A percentile compares a stretch with the other conserved stretches of the same genome.
phyloP scores from a whole-genome alignment of 2,113 vertebrate species.

The Natator depressus region DNA sequence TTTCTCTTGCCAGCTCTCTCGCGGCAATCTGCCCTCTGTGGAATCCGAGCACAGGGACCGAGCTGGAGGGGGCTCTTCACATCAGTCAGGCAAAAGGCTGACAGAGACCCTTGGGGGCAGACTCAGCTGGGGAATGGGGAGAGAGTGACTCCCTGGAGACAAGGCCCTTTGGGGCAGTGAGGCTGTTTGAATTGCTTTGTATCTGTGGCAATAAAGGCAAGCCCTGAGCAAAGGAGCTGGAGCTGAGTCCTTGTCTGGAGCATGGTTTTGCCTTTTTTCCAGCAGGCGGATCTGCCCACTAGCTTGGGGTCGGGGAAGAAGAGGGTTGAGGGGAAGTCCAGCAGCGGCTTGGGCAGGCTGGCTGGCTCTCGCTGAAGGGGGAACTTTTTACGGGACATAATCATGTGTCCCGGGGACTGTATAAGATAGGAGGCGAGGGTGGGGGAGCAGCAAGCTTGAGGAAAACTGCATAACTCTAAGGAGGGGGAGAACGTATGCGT shows the following conservation, averaged over 20 bases:
- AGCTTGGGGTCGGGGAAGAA: neutral
- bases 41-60: neutral
- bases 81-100: conserved; percentile 38
- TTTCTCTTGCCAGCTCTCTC: neutral
- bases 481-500: rapidly evolving
- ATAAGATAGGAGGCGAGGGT: neutral
- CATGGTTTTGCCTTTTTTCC: neutral
- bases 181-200: neutral
- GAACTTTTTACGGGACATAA: neutral
- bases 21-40: neutral
- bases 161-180: neutral
- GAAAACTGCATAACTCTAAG: neutral
- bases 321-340: neutral
- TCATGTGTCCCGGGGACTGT: neutral
- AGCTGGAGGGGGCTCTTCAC: neutral
- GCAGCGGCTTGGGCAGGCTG: neutral
- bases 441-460: neutral
- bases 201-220: neutral
- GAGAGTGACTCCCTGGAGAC: conserved; percentile 22
- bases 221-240: neutral
- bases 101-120: neutral
- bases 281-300: rapidly evolving
- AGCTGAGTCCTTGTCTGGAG: neutral
- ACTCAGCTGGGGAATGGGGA: neutral
- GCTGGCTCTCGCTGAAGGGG: neutral